Evolutionary conservation across 2,888 invertebrate genomes (phyloP), one percentile per base, ranked within the genome.

Genomic region (Dendrolimus houi): DNA sequence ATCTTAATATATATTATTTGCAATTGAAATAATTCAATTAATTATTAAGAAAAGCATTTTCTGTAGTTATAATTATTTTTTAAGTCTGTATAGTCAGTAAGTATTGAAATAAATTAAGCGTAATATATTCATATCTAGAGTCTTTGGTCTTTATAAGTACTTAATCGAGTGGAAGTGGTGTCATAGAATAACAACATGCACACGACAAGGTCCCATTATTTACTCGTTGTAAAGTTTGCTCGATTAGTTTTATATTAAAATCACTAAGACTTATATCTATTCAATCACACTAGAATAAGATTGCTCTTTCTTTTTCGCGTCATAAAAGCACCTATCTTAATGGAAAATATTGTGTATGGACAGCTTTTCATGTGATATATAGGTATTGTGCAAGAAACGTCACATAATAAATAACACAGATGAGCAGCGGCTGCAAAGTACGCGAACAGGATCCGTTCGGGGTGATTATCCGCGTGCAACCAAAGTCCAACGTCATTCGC

Each of bases 161-260:
- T 60, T 29, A 62, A 63, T 73, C 70, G 70, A 80, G 72, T 76
- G 76, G 74, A 79, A 77, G 79, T 73, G 66, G 68, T 68, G 65
- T 64, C 60, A 64, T 65, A 66, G 67, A 57, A 59, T 61, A 66
- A 67, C 47, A 29, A 29, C 29, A 29, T 29, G 47, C 12, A 47
- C 47, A 47, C 47, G 12, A 7, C 12, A 47, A 47, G 47, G 47
- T 70, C 70, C 59, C 60, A 58, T 53, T 60, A 60, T 72, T 62
- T 69, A 69, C 73, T 86, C 85, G 86, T 86, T 86, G 85, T 84
- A 79, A 75, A 76, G 70, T 73, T 75, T 70, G 73, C 71, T 79
- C 73, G 73, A 76, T 75, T 73, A 70, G 74, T 64, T 60, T 57
- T 61, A 66, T 61, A 64, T 64, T 64, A 72, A 72, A 75, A 72